Conservation (phyloP, 2,797 vertebrate species). For the Gallinago solitaria region DNA sequence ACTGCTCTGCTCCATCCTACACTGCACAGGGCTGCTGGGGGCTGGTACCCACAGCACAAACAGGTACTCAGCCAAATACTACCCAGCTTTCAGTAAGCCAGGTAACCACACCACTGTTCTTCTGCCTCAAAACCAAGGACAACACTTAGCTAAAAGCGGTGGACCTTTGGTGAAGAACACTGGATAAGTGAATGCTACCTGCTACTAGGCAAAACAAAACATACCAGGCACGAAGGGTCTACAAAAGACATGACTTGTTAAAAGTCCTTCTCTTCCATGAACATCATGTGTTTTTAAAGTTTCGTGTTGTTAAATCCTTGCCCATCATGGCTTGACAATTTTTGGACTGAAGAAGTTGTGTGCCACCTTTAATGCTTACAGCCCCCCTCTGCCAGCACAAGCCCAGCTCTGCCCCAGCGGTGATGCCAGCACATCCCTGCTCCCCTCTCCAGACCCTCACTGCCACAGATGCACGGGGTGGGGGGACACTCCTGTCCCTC, state of each 20-base stretch:
- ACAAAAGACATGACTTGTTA: not conserved
- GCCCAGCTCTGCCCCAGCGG: not conserved
- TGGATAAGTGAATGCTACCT: not conserved
- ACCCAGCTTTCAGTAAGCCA: not conserved
- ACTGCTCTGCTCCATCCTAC: not conserved
- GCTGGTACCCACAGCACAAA: not conserved
- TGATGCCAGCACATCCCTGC: not conserved
- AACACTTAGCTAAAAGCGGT: not conserved
- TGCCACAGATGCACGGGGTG: accelerated
- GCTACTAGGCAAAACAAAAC: not conserved
- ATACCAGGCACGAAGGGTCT: not conserved
- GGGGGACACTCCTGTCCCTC: too few species aligned
- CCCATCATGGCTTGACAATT: not conserved
- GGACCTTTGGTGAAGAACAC: not conserved
- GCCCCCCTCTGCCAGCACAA: not conserved
- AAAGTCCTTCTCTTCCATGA: not conserved
- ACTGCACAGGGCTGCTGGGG: accelerated
- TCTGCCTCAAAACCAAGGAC: not conserved
- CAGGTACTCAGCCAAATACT: not conserved
- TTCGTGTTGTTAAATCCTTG: not conserved
- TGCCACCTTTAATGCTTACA: not conserved
- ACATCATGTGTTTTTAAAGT: accelerated
- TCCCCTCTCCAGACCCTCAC: not conserved
- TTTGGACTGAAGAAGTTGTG: not conserved
- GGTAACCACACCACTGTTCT: not conserved